Base-by-base conservation (phyloP, 2,888 invertebrate genomes). In the Oxytorus armatus region DNA sequence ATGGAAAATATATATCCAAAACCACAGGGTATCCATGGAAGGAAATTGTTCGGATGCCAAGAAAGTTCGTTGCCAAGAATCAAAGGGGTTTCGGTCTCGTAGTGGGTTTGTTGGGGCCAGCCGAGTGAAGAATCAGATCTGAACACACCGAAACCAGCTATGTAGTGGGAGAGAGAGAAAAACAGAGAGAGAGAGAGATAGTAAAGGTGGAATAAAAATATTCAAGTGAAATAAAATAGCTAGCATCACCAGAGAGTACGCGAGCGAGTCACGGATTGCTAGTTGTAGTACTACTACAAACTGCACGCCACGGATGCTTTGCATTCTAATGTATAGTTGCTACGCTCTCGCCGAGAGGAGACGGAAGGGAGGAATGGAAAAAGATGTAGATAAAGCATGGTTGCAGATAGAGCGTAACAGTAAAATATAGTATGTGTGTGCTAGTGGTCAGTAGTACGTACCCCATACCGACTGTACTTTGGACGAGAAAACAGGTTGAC, bases 31-130 rank as follows among this genome's bases (percentile, higher is more conserved):
- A 72, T 68, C 66, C 59, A 33, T 59, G 44, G 57, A 72, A 77
- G 70, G 57, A 78, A 78, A 78, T 78, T 78, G 77, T 78, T 78
- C 72, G 66, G 65, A 78, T 78, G 77, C 77, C 77, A 78, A 78
- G 77, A 78, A 78, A 78, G 66, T 78, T 78, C 59, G 61, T 68
- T 78, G 77, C 77, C 77, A 78, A 78, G 77, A 78, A 73, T 68
- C 77, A 78, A 78, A 73, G 77, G 72, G 72, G 69, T 77, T 70
- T 63, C 57, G 65, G 57, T 47, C 65, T 49, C 77, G 53, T 23
- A 8, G 25, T 25, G 47, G 74, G 69, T 11, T 63, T 65, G 66
- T 49, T 25, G 59, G 51, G 49, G 51, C 59, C 61, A 57, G 55
- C 63, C 16, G 39, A 21, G 25, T 1, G 4, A 25, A 18, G 16